Percentiles rank a stretch among this genome's conserved stretches.
phyloP scores from a whole-genome alignment of 2,113 vertebrate genomes.

The Pseudois nayaur region DNA sequence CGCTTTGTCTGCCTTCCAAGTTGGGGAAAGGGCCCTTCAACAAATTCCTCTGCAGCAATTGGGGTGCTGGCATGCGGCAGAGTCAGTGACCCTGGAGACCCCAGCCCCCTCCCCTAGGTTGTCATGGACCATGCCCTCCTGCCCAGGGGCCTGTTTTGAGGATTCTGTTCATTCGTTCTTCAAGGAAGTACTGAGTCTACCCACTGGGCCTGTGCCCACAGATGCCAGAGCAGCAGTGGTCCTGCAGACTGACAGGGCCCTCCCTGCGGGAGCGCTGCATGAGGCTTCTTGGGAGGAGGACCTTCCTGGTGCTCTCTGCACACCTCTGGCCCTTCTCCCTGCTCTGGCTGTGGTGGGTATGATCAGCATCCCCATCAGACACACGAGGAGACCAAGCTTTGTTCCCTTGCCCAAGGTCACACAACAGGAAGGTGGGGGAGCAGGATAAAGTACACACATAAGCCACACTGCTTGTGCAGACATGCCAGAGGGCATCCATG shows the following conservation, averaged over 20 bases:
- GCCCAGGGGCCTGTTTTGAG: not conserved
- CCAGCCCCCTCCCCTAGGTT: not conserved
- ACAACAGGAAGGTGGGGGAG: not conserved
- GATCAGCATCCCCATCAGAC: not conserved
- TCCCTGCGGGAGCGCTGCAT: not conserved
- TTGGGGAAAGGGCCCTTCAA: not conserved
- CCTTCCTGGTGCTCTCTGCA: not conserved
- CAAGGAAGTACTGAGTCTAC: not conserved
- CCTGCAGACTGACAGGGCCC: not conserved
- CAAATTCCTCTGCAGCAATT: not conserved
- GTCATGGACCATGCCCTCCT: not conserved
- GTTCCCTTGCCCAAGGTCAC: not conserved
- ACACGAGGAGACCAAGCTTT: not conserved
- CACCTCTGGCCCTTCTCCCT: not conserved
- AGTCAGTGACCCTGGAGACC: not conserved
- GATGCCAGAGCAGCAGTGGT: not conserved
- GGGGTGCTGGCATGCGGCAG: not conserved
- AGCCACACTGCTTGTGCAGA: not conserved
- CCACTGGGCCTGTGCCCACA: not conserved
- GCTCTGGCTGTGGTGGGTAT: not conserved
- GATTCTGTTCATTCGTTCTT: not conserved
- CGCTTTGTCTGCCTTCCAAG: not conserved
- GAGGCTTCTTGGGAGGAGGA: not conserved
- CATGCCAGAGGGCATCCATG: not conserved
- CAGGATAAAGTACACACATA: not conserved